These are phyloP conservation scores for Anthophora plumipes DNA, from an alignment of 2,888 invertebrate genomes.

Conservation along the genomic window DNA sequence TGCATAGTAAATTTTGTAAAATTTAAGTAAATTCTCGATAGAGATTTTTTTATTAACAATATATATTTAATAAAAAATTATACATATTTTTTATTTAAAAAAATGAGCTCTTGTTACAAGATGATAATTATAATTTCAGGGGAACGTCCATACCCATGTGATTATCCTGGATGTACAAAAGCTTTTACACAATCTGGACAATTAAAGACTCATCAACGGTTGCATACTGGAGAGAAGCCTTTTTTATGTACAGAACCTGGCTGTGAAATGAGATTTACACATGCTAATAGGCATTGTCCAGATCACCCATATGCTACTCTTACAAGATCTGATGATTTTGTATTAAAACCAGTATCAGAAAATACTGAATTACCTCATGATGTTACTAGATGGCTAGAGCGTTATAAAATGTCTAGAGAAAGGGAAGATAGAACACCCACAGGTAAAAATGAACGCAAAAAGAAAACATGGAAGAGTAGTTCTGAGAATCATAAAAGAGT, in stretches of 20 bases:
- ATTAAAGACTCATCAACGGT: slow-evolving; percentile 90
- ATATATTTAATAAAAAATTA: background rate
- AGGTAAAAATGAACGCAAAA: slow-evolving; percentile 84
- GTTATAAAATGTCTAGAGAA: slow-evolving; percentile 84
- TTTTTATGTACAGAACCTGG: slow-evolving; percentile 88
- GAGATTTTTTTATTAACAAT: no score
- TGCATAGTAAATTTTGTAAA: background rate
- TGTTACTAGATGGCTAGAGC: slow-evolving; percentile 86
- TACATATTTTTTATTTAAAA: background rate
- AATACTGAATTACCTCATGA: slow-evolving; percentile 85
- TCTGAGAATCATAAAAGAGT: slow-evolving; percentile 84
- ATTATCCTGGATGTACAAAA: slow-evolving; percentile 89
- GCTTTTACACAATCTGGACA: slow-evolving; percentile 92
- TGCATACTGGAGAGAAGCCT: slow-evolving; percentile 92
- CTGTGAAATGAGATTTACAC: slow-evolving; percentile 90
- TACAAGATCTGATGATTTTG: slow-evolving; percentile 85
- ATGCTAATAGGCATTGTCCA: slow-evolving; percentile 91
- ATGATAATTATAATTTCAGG: slow-evolving; percentile 84
- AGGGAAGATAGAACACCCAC: slow-evolving; percentile 83
- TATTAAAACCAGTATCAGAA: slow-evolving; percentile 84
- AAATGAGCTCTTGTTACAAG: background rate
- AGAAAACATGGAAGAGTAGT: slow-evolving; percentile 84
- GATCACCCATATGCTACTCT: slow-evolving; percentile 89
- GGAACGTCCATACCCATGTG: slow-evolving; percentile 90
- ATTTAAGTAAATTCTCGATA: background rate